These are phyloP conservation scores for Nomia melanderi DNA, from an alignment of 1,140 invertebrate genomes.

Conservation along the genomic window DNA sequence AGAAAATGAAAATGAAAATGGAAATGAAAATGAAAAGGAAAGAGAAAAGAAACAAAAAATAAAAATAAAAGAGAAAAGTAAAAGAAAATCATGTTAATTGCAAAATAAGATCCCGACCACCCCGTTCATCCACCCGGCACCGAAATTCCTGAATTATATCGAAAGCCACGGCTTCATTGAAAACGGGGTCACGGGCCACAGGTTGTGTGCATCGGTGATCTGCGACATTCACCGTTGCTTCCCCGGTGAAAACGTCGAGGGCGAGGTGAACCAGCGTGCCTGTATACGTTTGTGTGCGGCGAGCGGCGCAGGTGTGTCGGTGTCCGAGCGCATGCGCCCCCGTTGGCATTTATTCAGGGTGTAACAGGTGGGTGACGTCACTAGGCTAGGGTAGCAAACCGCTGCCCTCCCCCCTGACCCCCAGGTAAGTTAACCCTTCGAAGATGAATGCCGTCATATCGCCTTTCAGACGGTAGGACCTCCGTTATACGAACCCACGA, in stretches of 20 bases:
- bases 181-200: constrained; percentile 23
- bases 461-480: no score
- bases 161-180: constrained; percentile 18
- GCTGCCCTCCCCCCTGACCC: not conserved
- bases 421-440: not conserved
- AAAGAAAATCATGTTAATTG: no score
- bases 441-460: no score
- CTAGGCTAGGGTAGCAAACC: constrained; percentile 59
- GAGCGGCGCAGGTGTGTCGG: not conserved
- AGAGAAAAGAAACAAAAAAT: no score
- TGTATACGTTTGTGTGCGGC: not conserved
- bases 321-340: constrained; percentile 18
- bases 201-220: constrained; percentile 37
- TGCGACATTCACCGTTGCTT: constrained; percentile 26
- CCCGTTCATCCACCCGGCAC: not conserved
- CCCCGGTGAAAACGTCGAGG: constrained; percentile 1
- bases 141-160: constrained; percentile 18
- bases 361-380: constrained; percentile 80
- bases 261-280: not conserved
- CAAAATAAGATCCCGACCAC: not conserved
- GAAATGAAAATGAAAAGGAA: no score
- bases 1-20: no score
- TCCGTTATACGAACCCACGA: no score
- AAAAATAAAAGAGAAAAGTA: no score
- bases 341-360: constrained; percentile 47